Evolutionary conservation across 1,140 invertebrate species (phyloP), one percentile per base, ranked within the genome.

Genomic region (Drosophila persimilis): DNA sequence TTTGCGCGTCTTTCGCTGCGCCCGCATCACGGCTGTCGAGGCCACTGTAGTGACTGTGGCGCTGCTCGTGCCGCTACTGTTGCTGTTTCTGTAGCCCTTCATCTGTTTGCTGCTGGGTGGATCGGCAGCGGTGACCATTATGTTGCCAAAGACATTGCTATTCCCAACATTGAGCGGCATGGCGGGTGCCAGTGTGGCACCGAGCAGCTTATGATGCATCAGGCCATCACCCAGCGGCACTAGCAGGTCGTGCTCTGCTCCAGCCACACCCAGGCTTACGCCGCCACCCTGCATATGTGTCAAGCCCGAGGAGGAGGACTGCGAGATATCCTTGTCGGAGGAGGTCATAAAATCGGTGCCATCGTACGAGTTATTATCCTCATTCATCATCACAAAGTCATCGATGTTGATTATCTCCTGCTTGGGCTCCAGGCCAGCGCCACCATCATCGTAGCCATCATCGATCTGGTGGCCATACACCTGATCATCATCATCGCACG

Each of bases 1-100:
- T 92, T 96, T 96, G 50, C 89, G 89, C 4, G 90, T 90, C 60
- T 91, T 91, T 64, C 89, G 90, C 48, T 88, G 92, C 6, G 80
- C 54, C 17, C 90, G 90, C 52, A 88, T 31, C n/a, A 44, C 8
- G 39, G 66, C 44, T 13, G 70, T 53, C 3, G 60, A 53, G 2
- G 81, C 54, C 20, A 71, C 46, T n/a, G 53, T 59, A 39, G 66
- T 53, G 46, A 63, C 66, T 46, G 58, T 58, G 53, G 62, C 39
- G 41, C 47, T 65, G 35, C 44, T 43, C 4, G 52, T 9, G 26
- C 43, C 24, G 24, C 4, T 26, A 26, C 24, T 55, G 20, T 24
- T 22, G 9, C 17, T 24, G 22, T 51, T 41, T 83, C 64, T 57
- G 31, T 57, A 69, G 2, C 94, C n/a, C 17, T 73, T 60, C 93